A percentile compares a stretch with the other conserved stretches of the same genome.
These are phyloP conservation scores for Xestia rhomboidea DNA, from an alignment of 2,888 invertebrate species.

Conservation along the genomic window DNA sequence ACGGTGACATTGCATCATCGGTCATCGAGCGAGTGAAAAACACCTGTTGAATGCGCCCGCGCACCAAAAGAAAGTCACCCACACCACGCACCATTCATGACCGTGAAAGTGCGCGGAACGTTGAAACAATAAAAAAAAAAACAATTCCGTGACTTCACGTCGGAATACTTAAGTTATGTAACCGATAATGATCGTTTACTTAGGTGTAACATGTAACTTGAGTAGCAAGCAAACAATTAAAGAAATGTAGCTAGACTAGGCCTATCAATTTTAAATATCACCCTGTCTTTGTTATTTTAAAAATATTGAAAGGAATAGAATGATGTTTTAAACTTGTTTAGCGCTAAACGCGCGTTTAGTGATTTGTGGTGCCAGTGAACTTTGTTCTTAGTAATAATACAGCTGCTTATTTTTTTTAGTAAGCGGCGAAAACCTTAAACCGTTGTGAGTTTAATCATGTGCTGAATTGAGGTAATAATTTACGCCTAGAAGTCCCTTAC, in stretches of 20 bases:
- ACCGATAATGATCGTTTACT: slow-evolving; percentile 59
- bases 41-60: slow-evolving; percentile 66
- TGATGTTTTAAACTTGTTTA: background rate
- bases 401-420: background rate
- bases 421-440: background rate
- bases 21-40: slow-evolving; percentile 62
- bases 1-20: slow-evolving; percentile 70
- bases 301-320: background rate
- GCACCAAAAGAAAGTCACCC: slow-evolving; percentile 83
- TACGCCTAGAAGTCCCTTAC: background rate
- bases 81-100: slow-evolving; percentile 77
- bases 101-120: slow-evolving; percentile 85
- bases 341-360: no score
- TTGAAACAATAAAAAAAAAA: slow-evolving; percentile 78
- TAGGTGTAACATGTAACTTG: slow-evolving; percentile 44
- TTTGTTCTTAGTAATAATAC: background rate
- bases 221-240: slow-evolving; percentile 34
- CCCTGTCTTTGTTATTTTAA: background rate
- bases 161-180: slow-evolving; percentile 66
- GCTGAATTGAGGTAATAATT: background rate
- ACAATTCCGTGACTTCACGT: slow-evolving; percentile 76
- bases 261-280: background rate
- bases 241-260: slow-evolving; percentile 17
- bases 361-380: background rate
- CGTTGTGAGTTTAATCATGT: background rate